Evolutionary conservation across 2,888 invertebrate species (phyloP), one percentile per base, ranked within the genome.

Genomic region (Ophion obscuratus): DNA sequence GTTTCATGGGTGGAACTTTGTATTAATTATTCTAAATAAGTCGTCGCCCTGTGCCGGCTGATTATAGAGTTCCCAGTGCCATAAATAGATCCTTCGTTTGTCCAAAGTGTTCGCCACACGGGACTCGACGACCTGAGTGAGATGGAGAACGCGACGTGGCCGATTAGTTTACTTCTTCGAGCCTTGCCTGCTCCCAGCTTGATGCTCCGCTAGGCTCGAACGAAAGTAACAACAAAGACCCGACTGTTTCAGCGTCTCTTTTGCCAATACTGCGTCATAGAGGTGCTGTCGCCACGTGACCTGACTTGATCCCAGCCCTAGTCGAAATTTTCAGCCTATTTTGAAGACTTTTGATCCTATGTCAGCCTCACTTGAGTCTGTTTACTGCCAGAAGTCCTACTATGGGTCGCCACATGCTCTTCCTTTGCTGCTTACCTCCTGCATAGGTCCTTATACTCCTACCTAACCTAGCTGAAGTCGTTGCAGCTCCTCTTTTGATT

Each of bases 11-110:
- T 85, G 91, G 91, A 88, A 88, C 90, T 85, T 89, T 83, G 91
- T 90, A 93, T 93, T 93, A 93, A 93, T 93, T 93, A 93, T 93
- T 93, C 92, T 93, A 93, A 93, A 93, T 93, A 93, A 93, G 93
- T 93, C 93, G 93, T 93, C 92, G 89, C 90, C 92, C 90, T 88
- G 90, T 90, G 90, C 91, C 89, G 88, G 90, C 91, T 93, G 92
- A 93, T 93, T 93, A 93, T 93, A 93, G 92, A 93, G 92, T 93
- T 92, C 91, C 91, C 93, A 92, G 90, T 92, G 90, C 92, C 92
- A 92, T 93, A 93, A 93, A 93, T 93, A 93, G 93, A 93, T 93
- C 90, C 84, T 75, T 91, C 92, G 93, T 93, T 93, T 92, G 92
- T 92, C 81, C 24, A 92, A 92, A 93, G 92, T 31, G 14, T 91